These are phyloP conservation scores for Sialia sialis DNA, from an alignment of 2,113 vertebrate species.

Conservation along the genomic window DNA sequence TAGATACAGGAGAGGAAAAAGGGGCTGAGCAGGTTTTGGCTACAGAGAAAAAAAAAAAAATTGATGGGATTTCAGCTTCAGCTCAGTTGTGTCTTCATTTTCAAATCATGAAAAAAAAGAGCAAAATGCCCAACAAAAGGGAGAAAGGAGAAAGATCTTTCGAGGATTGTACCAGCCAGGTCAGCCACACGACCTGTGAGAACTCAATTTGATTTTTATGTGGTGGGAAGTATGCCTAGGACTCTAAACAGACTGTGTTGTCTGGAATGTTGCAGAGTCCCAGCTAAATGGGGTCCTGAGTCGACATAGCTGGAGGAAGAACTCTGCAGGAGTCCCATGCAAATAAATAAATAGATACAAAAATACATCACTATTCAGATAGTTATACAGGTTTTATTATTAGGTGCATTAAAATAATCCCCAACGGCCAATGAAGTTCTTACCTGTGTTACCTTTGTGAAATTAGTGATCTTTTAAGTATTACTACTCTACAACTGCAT, in stretches of 20 bases:
- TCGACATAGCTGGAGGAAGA: background rate
- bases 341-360: background rate
- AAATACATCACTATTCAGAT: fast-evolving
- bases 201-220: background rate
- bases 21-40: background rate
- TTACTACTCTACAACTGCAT: background rate
- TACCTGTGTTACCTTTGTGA: background rate
- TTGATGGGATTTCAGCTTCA: background rate
- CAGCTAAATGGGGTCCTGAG: background rate
- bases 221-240: background rate
- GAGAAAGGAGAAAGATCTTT: background rate
- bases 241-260: background rate
- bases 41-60: background rate
- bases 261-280: background rate
- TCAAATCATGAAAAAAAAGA: background rate
- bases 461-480: background rate
- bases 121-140: background rate
- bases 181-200: background rate
- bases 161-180: background rate
- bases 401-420: background rate
- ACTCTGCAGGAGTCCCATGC: background rate
- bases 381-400: background rate
- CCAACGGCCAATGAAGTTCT: background rate
- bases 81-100: background rate
- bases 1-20: background rate